Evolutionary conservation across 2,113 vertebrate species (phyloP), one percentile per base, ranked within the genome.

Genomic region (Saguinus imperator): DNA sequence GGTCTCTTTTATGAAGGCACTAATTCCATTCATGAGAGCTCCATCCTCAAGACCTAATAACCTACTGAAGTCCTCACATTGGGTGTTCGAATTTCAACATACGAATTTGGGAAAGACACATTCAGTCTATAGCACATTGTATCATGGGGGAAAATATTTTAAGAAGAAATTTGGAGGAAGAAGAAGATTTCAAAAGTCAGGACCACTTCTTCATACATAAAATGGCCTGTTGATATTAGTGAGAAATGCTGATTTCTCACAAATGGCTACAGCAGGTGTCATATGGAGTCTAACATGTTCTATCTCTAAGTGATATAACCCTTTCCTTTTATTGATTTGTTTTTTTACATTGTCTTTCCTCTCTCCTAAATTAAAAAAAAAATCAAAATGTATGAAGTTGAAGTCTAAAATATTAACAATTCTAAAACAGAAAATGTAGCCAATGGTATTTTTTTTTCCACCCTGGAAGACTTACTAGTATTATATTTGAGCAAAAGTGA

Each of bases 281-380:
- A 68, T 29, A 50, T 5, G 4, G 40, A 81, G 40, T 29, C 40
- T 25, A 9, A 2, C 5, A 1, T 23, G 23, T 43, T 82, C 18
- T 50, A 40, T 92, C 58, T 91, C 80, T 76, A 45, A 9, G 13
- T 50, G n/a, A 64, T 13, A 27, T 40, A 79, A 81, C n/a, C 43
- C 35, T 43, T 83, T 55, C 43, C 20, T 87, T 85, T 80, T 79
- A 35, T 2, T 68, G 29, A n/a, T 55, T 61, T 73, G 14, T 85
- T 43, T 32, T 40, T 64, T 87, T 57, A 35, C 7, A 87, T 43
- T 37, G 1, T 43, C 57, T 61, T 27, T 37, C 20, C 70, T 77
- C 23, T 66, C 13, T 95, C 80, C 25, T 82, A 70, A 81, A 40
- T 66, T 55, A 79, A 85, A 91, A 95, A 95, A 76, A 48, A 64